Percentiles rank a stretch among this genome's conserved stretches.
Conservation (phyloP, 2,113 vertebrate species). For the Merops nubicus region DNA sequence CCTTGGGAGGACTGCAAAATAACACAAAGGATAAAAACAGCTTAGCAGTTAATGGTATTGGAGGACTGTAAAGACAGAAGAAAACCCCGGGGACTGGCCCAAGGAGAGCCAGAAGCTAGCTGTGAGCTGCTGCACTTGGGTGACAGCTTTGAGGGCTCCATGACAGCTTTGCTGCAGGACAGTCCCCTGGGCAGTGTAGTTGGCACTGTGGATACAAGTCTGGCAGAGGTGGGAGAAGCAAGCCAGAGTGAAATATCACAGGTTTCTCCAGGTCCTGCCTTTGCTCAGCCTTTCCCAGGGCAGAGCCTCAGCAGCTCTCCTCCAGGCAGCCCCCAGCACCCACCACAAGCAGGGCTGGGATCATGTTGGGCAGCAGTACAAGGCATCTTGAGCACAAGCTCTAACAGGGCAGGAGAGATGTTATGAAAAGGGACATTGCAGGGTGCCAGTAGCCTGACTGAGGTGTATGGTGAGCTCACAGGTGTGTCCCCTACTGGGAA, state of each 20-base stretch:
- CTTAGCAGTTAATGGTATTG: neutral
- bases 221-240: neutral
- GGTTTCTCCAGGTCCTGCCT: neutral
- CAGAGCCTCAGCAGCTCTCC: neutral
- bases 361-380: neutral
- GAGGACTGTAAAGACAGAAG: neutral
- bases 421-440: neutral
- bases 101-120: neutral
- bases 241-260: neutral
- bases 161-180: neutral
- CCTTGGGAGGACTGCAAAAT: neutral
- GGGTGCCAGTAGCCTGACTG: neutral
- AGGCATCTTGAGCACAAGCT: neutral
- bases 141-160: neutral
- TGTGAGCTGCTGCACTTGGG: neutral
- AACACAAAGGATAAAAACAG: neutral
- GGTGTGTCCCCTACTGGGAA: neutral
- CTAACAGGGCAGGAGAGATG: neutral
- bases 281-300: neutral
- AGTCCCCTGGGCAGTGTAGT: accelerated
- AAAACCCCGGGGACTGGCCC: neutral
- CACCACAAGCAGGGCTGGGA: neutral
- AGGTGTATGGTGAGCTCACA: neutral
- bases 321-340: neutral
- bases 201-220: neutral